Percentiles rank a stretch among this genome's conserved stretches.
phyloP scores from a whole-genome alignment of 2,888 invertebrate genomes.

The Diarsia rubi region DNA sequence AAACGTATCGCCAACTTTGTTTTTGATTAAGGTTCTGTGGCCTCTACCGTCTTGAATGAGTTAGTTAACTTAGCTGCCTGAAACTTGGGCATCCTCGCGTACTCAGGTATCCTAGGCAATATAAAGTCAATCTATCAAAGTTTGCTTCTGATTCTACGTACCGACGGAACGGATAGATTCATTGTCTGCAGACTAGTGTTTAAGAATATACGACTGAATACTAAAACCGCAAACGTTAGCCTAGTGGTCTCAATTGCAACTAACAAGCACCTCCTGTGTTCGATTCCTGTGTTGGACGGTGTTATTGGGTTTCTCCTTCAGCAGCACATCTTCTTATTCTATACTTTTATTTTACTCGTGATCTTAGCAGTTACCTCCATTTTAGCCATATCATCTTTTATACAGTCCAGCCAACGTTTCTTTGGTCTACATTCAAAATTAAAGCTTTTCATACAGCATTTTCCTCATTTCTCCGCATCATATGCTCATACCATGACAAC shows the following conservation, averaged over 20 bases:
- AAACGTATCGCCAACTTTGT: slow-evolving; percentile 41
- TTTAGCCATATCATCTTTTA: too few relatives aligned
- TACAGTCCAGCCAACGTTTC: too few relatives aligned
- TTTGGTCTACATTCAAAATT: too few relatives aligned
- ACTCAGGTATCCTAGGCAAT: slow-evolving; percentile 32
- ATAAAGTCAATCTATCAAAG: slow-evolving; percentile 53
- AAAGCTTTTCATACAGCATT: not conserved
- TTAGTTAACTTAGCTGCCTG: slow-evolving; percentile 31
- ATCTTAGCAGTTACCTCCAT: too few relatives aligned
- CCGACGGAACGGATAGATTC: not conserved
- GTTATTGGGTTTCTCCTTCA: too few relatives aligned
- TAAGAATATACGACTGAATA: not conserved
- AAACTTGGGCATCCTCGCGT: slow-evolving; percentile 36
- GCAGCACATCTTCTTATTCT: too few relatives aligned
- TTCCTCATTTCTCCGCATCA: not conserved
- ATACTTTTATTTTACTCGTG: too few relatives aligned
- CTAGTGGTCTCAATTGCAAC: too few relatives aligned
- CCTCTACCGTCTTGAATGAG: slow-evolving; percentile 29
- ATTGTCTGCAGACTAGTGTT: not conserved
- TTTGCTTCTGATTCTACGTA: slow-evolving; percentile 10
- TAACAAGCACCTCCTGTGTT: too few relatives aligned
- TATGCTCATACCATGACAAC: not conserved
- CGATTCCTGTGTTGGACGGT: too few relatives aligned
- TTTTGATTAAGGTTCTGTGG: slow-evolving; percentile 43
- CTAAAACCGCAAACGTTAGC: too few relatives aligned